These are phyloP conservation scores for Bothrops jararaca DNA, from an alignment of 2,113 vertebrate genomes.

Conservation along the genomic window DNA sequence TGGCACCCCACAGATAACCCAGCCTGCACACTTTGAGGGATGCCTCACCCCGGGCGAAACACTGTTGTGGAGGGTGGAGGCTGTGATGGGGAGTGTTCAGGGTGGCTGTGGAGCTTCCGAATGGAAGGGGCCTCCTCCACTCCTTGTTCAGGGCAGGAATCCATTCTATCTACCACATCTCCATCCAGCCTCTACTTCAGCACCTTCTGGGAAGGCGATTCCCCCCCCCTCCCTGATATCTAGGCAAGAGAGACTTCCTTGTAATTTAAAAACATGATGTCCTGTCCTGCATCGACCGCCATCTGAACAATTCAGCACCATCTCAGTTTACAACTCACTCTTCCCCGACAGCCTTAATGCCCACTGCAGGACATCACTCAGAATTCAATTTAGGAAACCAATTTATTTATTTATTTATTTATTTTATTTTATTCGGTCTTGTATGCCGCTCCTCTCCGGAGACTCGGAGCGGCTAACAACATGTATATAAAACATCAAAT, in stretches of 20 bases:
- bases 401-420: no score
- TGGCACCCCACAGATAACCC: neutral
- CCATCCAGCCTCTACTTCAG: neutral
- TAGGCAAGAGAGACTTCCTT: neutral
- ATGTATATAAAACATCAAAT: no score
- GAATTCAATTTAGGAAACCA: neutral
- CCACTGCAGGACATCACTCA: neutral
- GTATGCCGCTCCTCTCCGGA: no score
- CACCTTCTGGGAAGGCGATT: neutral
- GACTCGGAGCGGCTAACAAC: no score
- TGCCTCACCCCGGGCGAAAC: neutral
- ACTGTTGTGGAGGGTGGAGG: neutral
- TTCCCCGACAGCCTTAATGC: neutral
- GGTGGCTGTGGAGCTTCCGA: neutral
- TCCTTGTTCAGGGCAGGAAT: neutral
- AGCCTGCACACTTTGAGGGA: neutral
- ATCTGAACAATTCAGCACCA: neutral
- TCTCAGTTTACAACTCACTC: neutral
- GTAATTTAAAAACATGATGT: neutral
- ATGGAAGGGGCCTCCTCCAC: neutral
- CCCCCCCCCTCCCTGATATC: neutral
- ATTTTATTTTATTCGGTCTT: no score
- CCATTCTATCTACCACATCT: neutral
- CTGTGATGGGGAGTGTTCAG: neutral
- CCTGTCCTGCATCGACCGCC: neutral